These are phyloP conservation scores for Taeniopygia guttata DNA, from an alignment of 2,797 vertebrate genomes.

Conservation along the genomic window DNA sequence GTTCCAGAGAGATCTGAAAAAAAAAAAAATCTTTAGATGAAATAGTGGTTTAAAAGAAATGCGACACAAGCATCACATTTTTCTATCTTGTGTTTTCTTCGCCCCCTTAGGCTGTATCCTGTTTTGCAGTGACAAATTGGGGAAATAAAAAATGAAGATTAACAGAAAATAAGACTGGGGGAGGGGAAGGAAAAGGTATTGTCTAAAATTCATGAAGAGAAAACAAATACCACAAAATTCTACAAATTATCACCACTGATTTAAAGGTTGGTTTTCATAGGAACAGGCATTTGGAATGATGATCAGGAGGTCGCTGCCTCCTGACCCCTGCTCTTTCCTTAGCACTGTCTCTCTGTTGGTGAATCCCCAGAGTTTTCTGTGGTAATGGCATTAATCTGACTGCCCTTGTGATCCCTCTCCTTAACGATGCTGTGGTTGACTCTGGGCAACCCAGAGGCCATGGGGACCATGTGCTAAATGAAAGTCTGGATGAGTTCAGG, in stretches of 20 bases:
- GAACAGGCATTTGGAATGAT: background rate
- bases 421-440: background rate
- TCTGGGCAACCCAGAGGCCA: background rate
- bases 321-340: background rate
- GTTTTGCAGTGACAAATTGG: background rate
- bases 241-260: background rate
- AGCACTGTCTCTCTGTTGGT: background rate
- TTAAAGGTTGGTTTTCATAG: background rate
- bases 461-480: accelerated
- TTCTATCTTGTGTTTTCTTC: background rate
- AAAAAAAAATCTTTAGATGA: background rate
- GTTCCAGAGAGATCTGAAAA: background rate
- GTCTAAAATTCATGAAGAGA: background rate
- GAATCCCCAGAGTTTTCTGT: background rate
- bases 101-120: background rate
- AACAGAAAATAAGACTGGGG: background rate
- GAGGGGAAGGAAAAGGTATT: background rate
- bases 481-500: background rate
- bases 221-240: background rate
- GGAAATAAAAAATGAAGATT: background rate
- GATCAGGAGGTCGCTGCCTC: background rate
- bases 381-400: background rate
- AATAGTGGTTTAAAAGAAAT: background rate
- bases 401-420: background rate
- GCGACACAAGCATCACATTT: background rate